A percentile compares a stretch with the other conserved stretches of the same genome.
Conservation (phyloP, 2,888 invertebrate species). For the Trichogramma evanescens region DNA sequence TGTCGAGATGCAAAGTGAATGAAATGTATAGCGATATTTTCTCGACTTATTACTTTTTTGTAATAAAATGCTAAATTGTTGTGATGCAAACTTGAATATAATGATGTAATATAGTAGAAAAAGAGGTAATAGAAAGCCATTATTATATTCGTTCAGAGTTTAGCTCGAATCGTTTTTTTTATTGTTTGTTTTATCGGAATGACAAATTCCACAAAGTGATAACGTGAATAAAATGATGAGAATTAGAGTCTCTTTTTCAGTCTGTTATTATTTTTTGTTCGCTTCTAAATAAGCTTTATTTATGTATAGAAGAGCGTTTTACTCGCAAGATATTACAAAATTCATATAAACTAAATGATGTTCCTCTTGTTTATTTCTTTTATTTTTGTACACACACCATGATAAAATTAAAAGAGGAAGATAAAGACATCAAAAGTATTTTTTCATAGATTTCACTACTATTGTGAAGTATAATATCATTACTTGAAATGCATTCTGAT, state of each 20-base stretch:
- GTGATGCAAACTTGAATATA: not conserved
- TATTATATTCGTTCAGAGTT: no score
- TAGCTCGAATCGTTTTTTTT: no score
- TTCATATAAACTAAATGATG: slow-evolving; percentile 10
- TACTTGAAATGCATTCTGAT: slow-evolving; percentile 17
- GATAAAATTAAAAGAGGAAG: no score
- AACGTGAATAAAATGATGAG: slow-evolving; percentile 18
- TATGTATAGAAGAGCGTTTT: slow-evolving; percentile 6
- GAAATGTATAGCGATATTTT: slow-evolving; percentile 25
- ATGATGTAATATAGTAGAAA: no score
- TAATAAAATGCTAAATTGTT: slow-evolving; percentile 6
- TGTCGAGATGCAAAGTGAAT: not conserved
- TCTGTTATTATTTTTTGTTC: slow-evolving; percentile 17
- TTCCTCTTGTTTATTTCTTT: not conserved
- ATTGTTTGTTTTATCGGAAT: not conserved
- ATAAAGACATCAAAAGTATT: slow-evolving; percentile 16
- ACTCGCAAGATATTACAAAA: slow-evolving; percentile 17
- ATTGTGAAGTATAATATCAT: no score
- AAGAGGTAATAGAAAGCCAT: no score
- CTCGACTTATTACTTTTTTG: slow-evolving; percentile 44
- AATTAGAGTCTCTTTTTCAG: slow-evolving; percentile 18
- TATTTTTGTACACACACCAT: slow-evolving; percentile 11
- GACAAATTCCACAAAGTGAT: slow-evolving; percentile 21
- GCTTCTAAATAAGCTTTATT: not conserved
- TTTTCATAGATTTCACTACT: slow-evolving; percentile 11